Conservation (phyloP, 2,113 vertebrate genomes). For the Setophaga petechia region DNA sequence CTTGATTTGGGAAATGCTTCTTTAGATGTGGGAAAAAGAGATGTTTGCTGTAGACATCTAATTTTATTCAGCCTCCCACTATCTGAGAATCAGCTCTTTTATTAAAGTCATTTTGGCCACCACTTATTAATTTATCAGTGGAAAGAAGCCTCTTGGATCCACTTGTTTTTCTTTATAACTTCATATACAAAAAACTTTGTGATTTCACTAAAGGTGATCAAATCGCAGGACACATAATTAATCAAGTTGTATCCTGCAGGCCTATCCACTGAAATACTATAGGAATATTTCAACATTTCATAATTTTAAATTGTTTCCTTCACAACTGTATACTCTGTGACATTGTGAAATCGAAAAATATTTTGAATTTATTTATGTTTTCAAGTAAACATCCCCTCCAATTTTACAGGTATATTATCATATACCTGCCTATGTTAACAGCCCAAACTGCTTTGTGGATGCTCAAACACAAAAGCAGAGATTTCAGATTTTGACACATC, state of each 20-base stretch:
- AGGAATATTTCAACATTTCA: background rate
- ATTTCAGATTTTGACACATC: background rate
- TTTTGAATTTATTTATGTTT: background rate
- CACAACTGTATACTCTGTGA: accelerated
- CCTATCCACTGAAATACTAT: background rate
- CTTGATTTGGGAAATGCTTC: background rate
- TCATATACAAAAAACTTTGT: background rate
- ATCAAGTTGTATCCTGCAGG: background rate
- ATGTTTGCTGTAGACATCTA: background rate
- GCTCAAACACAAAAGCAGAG: background rate
- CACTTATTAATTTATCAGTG: background rate
- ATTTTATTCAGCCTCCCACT: background rate
- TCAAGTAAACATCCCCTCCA: background rate
- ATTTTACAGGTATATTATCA: background rate
- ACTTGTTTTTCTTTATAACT: background rate
- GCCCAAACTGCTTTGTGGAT: background rate
- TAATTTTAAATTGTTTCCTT: background rate
- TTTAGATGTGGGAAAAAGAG: background rate
- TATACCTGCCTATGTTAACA: background rate
- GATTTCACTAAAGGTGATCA: background rate
- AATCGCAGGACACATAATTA: background rate
- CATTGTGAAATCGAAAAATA: background rate
- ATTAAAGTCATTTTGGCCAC: background rate
- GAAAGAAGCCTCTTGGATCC: background rate
- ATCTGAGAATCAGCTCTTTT: background rate